Evolutionary conservation across 2,888 invertebrate genomes (phyloP).

Genomic region (Ommatoiulus sabulosus): DNA sequence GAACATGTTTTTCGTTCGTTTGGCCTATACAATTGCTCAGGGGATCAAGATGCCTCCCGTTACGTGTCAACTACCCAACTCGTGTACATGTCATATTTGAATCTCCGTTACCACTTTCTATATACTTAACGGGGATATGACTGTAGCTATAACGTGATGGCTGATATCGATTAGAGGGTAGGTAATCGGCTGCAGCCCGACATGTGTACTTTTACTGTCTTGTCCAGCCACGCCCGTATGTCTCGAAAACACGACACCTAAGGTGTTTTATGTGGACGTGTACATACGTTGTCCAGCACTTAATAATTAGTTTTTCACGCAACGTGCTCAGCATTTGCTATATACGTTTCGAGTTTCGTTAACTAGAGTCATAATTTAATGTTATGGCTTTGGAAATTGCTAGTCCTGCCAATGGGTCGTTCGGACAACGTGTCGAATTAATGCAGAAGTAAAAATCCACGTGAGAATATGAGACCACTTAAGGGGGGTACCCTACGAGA

Average conservation of each 20-base stretch:
- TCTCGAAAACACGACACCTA: conserved; percentile 10
- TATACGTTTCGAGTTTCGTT: background rate
- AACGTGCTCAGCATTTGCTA: conserved; percentile 23
- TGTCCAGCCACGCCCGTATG: conserved; percentile 17
- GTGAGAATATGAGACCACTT: conserved; percentile 27
- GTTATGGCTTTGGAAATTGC: background rate
- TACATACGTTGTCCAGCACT: conserved; percentile 4
- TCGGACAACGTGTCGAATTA: background rate
- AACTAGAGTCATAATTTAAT: conserved; percentile 19
- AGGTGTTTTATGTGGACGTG: conserved; percentile 43
- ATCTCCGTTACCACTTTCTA: conserved; percentile 36
- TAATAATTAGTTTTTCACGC: conserved; percentile 29
- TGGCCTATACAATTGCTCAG: background rate
- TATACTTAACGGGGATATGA: conserved; percentile 32
- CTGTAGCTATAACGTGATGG: background rate
- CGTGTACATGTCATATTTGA: background rate
- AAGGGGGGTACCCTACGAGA: background rate
- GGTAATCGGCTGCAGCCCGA: conserved; percentile 15
- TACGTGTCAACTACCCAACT: conserved; percentile 21
- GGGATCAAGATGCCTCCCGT: conserved; percentile 15
- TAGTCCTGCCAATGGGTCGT: background rate
- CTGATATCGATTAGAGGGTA: conserved; percentile 27
- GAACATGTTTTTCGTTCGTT: background rate
- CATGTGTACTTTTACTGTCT: conserved; percentile 36
- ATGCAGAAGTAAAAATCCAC: conserved; percentile 28